Evolutionary conservation across 1,140 invertebrate genomes (phyloP).

Genomic region (Riptortus pedestris): DNA sequence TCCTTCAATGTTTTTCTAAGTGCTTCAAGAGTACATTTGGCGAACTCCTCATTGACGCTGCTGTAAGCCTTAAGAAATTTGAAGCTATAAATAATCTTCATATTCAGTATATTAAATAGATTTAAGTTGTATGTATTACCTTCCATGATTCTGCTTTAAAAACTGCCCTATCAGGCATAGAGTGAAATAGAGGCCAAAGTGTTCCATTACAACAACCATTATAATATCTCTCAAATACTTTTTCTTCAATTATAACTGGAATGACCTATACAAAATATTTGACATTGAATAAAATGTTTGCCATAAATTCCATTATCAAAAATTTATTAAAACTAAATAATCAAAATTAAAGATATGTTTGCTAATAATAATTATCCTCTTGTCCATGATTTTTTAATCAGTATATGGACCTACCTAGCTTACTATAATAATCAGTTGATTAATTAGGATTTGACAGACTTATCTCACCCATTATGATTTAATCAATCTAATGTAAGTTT

Average conservation of each 20-base stretch:
- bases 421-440: too few species aligned
- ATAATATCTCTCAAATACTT: conserved; percentile 74
- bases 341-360: too few species aligned
- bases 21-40: conserved; percentile 63
- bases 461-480: too few species aligned
- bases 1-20: conserved; percentile 50
- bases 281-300: too few species aligned
- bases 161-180: conserved; percentile 70
- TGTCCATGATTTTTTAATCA: too few species aligned
- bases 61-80: conserved; percentile 52
- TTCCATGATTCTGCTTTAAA: conserved; percentile 72
- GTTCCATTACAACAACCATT: conserved; percentile 86
- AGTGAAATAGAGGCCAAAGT: conserved; percentile 85
- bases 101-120: not conserved
- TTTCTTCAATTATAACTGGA: conserved; percentile 61
- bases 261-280: conserved; percentile 54
- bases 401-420: too few species aligned
- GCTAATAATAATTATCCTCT: too few species aligned
- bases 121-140: conserved; percentile 32
- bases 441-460: too few species aligned
- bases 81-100: not conserved
- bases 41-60: conserved; percentile 70
- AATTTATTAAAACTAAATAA: too few species aligned
- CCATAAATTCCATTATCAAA: too few species aligned
- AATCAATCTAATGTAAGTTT: too few species aligned